These are phyloP conservation scores for Drosophila helvetica DNA, from an alignment of 2,888 invertebrate species.

Conservation along the genomic window DNA sequence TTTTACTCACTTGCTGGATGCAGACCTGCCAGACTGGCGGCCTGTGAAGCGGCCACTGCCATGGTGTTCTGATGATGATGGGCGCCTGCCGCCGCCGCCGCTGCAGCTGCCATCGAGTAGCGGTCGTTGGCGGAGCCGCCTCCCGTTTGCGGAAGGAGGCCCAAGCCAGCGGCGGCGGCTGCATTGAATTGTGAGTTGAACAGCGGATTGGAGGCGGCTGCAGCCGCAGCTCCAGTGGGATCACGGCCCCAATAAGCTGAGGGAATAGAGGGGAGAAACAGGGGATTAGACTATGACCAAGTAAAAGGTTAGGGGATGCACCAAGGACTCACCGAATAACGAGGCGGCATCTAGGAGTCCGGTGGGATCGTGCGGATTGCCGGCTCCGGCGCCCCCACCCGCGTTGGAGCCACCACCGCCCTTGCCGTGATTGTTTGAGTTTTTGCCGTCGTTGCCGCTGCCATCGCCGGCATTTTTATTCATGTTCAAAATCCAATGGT, in stretches of 20 bases:
- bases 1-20: conserved; percentile 88
- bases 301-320: not conserved
- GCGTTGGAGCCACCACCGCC: conserved; percentile 84
- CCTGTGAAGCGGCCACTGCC: conserved; percentile 93
- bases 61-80: conserved; percentile 89
- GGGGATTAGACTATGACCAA: not conserved
- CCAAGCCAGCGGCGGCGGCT: conserved; percentile 83
- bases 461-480: conserved; percentile 92
- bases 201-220: conserved; percentile 83
- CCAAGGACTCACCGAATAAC: conserved; percentile 86
- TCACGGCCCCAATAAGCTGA: conserved; percentile 94
- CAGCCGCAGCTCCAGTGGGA: conserved; percentile 82
- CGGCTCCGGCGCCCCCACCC: conserved; percentile 77
- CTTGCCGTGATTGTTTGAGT: conserved; percentile 81
- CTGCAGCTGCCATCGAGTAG: conserved; percentile 83
- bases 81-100: conserved; percentile 83
- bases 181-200: conserved; percentile 84
- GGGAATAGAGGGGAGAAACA: not conserved
- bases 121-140: conserved; percentile 83
- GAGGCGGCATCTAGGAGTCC: conserved; percentile 92
- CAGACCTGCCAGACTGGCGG: conserved; percentile 90
- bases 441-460: conserved; percentile 82
- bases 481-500: conserved; percentile 85
- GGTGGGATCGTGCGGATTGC: conserved; percentile 86
- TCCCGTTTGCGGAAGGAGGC: conserved; percentile 83